Conservation (phyloP, 2,888 invertebrate species). For the Tinea pellionella region DNA sequence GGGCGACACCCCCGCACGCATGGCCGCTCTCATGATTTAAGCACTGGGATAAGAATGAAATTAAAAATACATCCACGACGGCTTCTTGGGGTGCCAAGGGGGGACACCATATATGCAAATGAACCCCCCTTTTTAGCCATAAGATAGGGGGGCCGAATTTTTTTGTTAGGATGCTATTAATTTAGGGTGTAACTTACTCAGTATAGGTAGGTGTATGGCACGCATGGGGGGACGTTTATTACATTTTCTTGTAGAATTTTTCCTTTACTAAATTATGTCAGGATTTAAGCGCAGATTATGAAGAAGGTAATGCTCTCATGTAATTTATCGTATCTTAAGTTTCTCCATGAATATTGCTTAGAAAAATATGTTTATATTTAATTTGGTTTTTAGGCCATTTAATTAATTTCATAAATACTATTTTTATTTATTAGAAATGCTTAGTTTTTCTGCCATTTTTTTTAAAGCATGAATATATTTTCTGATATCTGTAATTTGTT, state of each 20-base stretch:
- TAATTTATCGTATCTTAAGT: constrained; percentile 25
- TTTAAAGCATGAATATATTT: too few species aligned
- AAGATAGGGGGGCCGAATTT: constrained; percentile 56
- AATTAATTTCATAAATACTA: too few species aligned
- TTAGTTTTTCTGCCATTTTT: too few species aligned
- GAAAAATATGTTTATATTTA: too few species aligned
- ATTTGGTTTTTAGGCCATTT: too few species aligned
- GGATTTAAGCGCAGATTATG: constrained; percentile 46
- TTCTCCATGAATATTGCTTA: neutral
- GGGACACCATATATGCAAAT: constrained; percentile 65
- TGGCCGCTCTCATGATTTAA: constrained; percentile 71
- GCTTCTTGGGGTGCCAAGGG: constrained; percentile 64
- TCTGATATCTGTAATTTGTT: too few species aligned
- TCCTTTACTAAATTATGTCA: constrained; percentile 56
- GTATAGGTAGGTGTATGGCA: constrained; percentile 37
- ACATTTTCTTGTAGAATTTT: constrained; percentile 39
- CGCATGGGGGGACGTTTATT: constrained; percentile 25
- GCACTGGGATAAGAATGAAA: constrained; percentile 70
- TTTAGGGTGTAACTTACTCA: constrained; percentile 65
- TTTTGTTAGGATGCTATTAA: constrained; percentile 70
- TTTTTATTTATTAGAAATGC: too few species aligned
- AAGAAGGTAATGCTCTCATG: constrained; percentile 43
- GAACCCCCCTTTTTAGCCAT: constrained; percentile 45
- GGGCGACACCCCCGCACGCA: constrained; percentile 54
- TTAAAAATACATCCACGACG: constrained; percentile 68